Evolutionary conservation across 2,113 vertebrate genomes (phyloP), one percentile per base, ranked within the genome.

Genomic region (Lethenteron camtschaticum): DNA sequence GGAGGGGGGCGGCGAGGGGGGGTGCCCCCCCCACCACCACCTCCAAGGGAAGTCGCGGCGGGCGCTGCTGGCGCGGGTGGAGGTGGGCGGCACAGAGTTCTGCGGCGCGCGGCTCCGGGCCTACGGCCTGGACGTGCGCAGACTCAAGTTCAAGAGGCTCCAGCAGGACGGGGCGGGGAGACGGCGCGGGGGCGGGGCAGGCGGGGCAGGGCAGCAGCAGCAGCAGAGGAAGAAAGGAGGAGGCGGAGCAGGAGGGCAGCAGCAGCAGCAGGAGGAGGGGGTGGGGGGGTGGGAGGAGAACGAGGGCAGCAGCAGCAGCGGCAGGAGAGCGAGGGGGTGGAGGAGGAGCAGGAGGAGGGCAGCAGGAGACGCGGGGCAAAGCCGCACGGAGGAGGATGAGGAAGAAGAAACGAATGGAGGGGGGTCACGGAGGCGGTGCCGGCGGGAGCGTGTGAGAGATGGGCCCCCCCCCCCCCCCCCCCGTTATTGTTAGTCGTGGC

Each of bases 111-210:
- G 89, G 73, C 80, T 92, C 70, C 81, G 78, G 74, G 88, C 89
- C 1, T 92, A 85, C 1, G 87, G 89, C 2, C 81, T 92, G 69
- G 90, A 92, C 76, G 83, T 88, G 18, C 87, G 85, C 75, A 81
- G 82, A 72, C 76, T 90, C 59, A 81, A 79, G 73, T 88, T 83
- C 78, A 85, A 41, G 41, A 41, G 41, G 41, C 41, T 41, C 41
- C 4, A 1, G 41, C 4, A 41, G 41, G 41, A 41, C 41, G 41
- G 41, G 41, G 41, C 41, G 41, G 41, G 41, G 41, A 41, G 41
- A 41, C 41, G 41, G 41, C 41, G 41, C 41, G 41, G 41, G 41
- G 41, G 41, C 6, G 41, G 41, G 20, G n/a, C n/a, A n/a, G 20
- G 20, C 6, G 41, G 4, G 41, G 41, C 5, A 41, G 41, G 24